Percentiles rank a stretch among this genome's conserved stretches.
These are phyloP conservation scores for Drosophila ogumai DNA, from an alignment of 1,140 invertebrate genomes.

Conservation along the genomic window DNA sequence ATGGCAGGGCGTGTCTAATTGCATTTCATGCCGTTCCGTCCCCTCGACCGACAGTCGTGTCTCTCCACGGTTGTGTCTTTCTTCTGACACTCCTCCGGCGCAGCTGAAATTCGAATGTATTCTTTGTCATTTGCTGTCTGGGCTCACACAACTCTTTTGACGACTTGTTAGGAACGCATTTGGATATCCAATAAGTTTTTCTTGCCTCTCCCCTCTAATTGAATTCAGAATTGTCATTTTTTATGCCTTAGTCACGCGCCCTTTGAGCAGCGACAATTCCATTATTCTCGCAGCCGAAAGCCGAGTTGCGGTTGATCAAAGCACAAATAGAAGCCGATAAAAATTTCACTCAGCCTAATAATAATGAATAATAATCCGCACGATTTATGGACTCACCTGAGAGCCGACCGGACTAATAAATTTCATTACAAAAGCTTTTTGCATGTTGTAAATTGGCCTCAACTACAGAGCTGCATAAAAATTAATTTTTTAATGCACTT, in stretches of 20 bases:
- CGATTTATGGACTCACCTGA: constrained; percentile 55
- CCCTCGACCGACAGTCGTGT: constrained; percentile 45
- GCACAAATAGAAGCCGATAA: constrained; percentile 14
- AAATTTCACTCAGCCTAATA: constrained; percentile 15
- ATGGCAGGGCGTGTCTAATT: constrained; percentile 61
- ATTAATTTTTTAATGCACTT: constrained; percentile 74
- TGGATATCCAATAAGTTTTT: constrained; percentile 44
- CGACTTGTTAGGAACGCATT: constrained; percentile 65
- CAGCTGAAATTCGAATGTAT: constrained; percentile 59
- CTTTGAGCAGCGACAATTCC: constrained; percentile 4
- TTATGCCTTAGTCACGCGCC: constrained; percentile 38
- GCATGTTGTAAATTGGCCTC: constrained; percentile 67
- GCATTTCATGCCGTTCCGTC: constrained; percentile 42
- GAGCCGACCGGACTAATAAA: constrained; percentile 33
- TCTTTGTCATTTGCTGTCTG: constrained; percentile 25
- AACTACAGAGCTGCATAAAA: constrained; percentile 39
- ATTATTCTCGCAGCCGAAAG: constrained; percentile 12
- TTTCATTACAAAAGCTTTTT: constrained; percentile 46
- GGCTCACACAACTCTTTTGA: constrained; percentile 61
- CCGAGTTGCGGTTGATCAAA: constrained; percentile 15
- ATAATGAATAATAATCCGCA: constrained; percentile 49
- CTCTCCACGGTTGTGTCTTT: constrained; percentile 40
- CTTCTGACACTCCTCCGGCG: constrained; percentile 27
- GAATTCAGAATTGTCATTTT: constrained; percentile 18
- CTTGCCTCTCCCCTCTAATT: constrained; percentile 7